phyloP scores from a whole-genome alignment of 2,113 vertebrate genomes.

The Struthio camelus region DNA sequence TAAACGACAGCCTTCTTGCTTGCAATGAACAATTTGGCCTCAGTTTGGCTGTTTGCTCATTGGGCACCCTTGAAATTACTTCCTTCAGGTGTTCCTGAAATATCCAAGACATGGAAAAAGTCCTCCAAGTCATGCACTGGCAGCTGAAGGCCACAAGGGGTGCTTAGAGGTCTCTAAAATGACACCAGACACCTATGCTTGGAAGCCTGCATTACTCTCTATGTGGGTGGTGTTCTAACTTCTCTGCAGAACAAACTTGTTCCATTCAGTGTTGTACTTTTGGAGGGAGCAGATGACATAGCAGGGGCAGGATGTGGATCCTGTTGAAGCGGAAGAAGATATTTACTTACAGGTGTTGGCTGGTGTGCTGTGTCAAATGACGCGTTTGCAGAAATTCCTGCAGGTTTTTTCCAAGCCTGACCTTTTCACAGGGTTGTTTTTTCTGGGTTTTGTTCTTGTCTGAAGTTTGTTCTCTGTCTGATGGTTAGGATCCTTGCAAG shows the following conservation, averaged over 20 bases:
- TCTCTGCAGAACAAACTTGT: not conserved
- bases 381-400: not conserved
- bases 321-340: conserved; percentile 2
- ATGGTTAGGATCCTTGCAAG: not conserved
- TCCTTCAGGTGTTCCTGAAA: not conserved
- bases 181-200: not conserved
- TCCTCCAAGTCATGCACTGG: not conserved
- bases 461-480: not conserved
- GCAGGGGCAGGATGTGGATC: conserved; percentile 31
- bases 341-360: not conserved
- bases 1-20: not conserved
- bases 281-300: not conserved
- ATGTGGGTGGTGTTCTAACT: not conserved
- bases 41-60: not conserved
- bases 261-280: not conserved
- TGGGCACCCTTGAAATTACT: not conserved
- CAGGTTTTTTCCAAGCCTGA: not conserved
- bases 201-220: not conserved
- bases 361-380: not conserved
- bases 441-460: not conserved
- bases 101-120: not conserved
- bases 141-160: not conserved
- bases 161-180: not conserved
- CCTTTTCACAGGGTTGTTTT: not conserved
- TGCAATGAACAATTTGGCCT: not conserved